Base-by-base conservation (phyloP, 2,888 invertebrate species). In the Rotaria macrura region DNA sequence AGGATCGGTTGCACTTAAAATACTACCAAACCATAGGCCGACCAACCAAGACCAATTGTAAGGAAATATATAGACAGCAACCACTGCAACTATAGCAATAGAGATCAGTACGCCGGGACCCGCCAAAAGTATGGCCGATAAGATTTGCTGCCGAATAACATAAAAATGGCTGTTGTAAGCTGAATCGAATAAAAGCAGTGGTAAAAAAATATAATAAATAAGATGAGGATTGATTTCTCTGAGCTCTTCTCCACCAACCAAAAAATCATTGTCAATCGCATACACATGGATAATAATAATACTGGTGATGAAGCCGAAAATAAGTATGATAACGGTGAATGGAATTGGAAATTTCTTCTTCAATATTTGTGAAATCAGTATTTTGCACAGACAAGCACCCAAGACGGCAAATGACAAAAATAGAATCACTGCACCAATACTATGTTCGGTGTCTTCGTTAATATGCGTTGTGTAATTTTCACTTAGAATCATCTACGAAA, bases 1-100 rank as follows among this genome's bases (percentile, higher is more conserved):
- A 12, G 83, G 83, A 83, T 83, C 83, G 1, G 83, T 83, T 25
- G 83, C 83, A 83, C 47, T 43, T 5, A 83, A 17, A 29, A 83
- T 83, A 40, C 47, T 49, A 3, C 83, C 49, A 47, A 83, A 83
- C n/a, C 47, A 47, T 2, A 83, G 25, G 25, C 47, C 72, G 38
- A 12, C n/a, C 20, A 72, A 20, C 72, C 72, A 72, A 20, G 34
- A 38, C 72, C 72, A 72, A 38, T 72, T 17, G 17, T 72, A 72
- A 3, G 38, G 38, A 72, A 72, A 72, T 20, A 72, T 14, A 17
- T 72, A 72, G 20, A 72, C 40, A 72, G n/a, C n/a, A 38, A 2
- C 34, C 2, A 38, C 2, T 20, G 72, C 72, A 17, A 72, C n/a
- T 9, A 72, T 72, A 20, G 14, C 9, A 12, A 10, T 29, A 38